Percentiles rank a stretch among this genome's conserved stretches.
These are phyloP conservation scores for Cydia fagiglandana DNA, from an alignment of 1,140 invertebrate genomes.

Conservation along the genomic window DNA sequence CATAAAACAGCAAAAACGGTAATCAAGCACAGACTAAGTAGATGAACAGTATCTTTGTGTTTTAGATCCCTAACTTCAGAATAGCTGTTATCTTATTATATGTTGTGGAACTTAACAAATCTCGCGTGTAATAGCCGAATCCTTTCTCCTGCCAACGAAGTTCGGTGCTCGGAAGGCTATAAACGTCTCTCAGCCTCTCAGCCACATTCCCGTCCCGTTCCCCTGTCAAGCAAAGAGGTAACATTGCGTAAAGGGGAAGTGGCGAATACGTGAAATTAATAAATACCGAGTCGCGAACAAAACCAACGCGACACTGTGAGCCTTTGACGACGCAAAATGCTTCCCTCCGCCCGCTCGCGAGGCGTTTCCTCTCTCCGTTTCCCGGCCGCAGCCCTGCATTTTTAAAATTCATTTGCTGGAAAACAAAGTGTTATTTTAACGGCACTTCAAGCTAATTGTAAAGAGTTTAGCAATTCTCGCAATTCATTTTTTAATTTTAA, in stretches of 20 bases:
- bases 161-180: slow-evolving; percentile 23
- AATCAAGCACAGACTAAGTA: slow-evolving; percentile 9
- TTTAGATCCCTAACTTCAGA: neutral
- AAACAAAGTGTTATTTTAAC: slow-evolving; percentile 47
- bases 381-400: slow-evolving; percentile 40
- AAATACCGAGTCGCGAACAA: slow-evolving; percentile 39
- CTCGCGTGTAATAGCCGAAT: slow-evolving; percentile 21
- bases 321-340: slow-evolving; percentile 49
- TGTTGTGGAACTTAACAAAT: slow-evolving; percentile 18
- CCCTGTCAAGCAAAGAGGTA: slow-evolving; percentile 26
- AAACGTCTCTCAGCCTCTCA: slow-evolving; percentile 6
- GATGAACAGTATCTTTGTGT: neutral
- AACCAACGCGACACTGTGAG: slow-evolving; percentile 34
- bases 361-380: slow-evolving; percentile 34
- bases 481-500: slow-evolving; percentile 17
- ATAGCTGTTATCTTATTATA: slow-evolving; percentile 15
- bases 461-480: slow-evolving; percentile 38
- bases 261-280: slow-evolving; percentile 39
- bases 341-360: slow-evolving; percentile 34
- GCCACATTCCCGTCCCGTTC: slow-evolving; percentile 12
- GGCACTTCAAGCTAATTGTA: slow-evolving; percentile 41
- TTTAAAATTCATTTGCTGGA: slow-evolving; percentile 45
- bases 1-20: slow-evolving; percentile 16
- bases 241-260: slow-evolving; percentile 29
- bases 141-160: slow-evolving; percentile 25